Conservation (phyloP, 2,797 vertebrate species). For the Graptemys geographica region DNA sequence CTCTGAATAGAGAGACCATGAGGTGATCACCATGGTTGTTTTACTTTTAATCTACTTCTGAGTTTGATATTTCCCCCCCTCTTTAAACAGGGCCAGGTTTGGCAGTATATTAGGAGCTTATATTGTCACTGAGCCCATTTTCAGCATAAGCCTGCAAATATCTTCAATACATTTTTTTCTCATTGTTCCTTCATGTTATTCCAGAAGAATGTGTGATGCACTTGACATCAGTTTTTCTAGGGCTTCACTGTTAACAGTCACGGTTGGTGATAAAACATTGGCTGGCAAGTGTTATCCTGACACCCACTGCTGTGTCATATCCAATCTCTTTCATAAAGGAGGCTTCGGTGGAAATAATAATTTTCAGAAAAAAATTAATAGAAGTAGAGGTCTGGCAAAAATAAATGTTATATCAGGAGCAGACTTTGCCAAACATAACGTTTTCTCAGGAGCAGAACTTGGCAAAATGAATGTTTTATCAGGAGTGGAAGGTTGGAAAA, state of each 20-base stretch:
- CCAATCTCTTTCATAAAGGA: conserved; percentile 38
- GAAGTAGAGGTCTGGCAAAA: conserved; percentile 57
- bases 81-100: conserved; percentile 72
- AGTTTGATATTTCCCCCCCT: conserved; percentile 66
- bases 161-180: conserved; percentile 44
- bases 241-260: conserved; percentile 31
- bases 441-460: conserved; percentile 65
- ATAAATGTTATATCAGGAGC: conserved; percentile 60
- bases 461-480: conserved; percentile 67
- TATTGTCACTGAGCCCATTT: conserved; percentile 77
- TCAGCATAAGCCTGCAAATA: conserved; percentile 74
- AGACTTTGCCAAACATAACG: conserved; percentile 63
- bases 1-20: background rate
- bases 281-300: conserved; percentile 28
- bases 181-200: conserved; percentile 51
- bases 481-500: conserved; percentile 54
- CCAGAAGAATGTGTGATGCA: conserved; percentile 53
- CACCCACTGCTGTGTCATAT: conserved; percentile 37
- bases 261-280: conserved; percentile 55
- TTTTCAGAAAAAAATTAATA: conserved; percentile 66
- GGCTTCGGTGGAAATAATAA: conserved; percentile 59
- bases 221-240: background rate
- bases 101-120: conserved; percentile 76
- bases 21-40: background rate
- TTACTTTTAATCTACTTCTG: background rate